Conservation (phyloP, 2,888 invertebrate species). For the Eledone cirrhosa region DNA sequence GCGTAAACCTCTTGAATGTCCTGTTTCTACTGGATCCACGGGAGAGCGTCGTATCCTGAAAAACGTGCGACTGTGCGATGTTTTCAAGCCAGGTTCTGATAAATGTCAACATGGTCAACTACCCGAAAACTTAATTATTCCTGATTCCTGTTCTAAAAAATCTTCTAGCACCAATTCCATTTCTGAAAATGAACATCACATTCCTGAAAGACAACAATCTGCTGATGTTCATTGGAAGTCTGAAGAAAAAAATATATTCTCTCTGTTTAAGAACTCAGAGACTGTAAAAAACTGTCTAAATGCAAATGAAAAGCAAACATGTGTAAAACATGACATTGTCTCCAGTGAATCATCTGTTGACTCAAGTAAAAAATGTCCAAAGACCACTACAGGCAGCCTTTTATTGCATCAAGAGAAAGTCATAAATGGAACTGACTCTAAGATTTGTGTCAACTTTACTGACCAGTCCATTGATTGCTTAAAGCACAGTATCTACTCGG, state of each 20-base stretch:
- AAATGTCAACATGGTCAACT: slow-evolving; percentile 13
- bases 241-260: slow-evolving; percentile 18
- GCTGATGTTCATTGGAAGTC: neutral
- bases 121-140: slow-evolving; percentile 14
- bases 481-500: neutral
- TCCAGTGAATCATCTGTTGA: neutral
- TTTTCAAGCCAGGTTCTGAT: slow-evolving; percentile 25
- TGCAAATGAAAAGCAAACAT: neutral
- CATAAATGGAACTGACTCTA: neutral
- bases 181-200: neutral
- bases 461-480: slow-evolving; percentile 3
- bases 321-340: neutral
- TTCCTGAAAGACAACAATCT: neutral
- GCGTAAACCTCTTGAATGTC: slow-evolving; percentile 10
- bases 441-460: neutral
- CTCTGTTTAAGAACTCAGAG: slow-evolving; percentile 6
- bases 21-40: neutral
- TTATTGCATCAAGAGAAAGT: too few species aligned
- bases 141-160: neutral
- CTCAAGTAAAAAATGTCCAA: too few species aligned
- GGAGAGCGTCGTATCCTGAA: slow-evolving; percentile 7
- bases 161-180: neutral
- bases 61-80: slow-evolving; percentile 17
- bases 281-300: neutral
- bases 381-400: too few species aligned